These are phyloP conservation scores for Dendrolimus punctatus DNA, from an alignment of 1,140 invertebrate species.

Conservation along the genomic window DNA sequence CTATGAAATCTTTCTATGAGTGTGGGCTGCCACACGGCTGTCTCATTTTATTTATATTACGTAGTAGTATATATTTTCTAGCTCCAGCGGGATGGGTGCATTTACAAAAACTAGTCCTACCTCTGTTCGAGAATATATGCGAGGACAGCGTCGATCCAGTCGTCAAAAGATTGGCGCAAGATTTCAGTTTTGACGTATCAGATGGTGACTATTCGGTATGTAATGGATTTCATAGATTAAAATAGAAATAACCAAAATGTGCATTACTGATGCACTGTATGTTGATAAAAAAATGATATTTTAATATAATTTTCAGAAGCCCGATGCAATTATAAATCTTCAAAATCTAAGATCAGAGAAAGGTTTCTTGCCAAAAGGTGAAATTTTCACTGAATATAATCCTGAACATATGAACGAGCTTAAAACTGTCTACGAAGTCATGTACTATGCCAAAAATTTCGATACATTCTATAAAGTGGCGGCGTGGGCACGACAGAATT, in stretches of 20 bases:
- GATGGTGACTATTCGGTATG: slow-evolving; percentile 38
- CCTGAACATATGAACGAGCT: slow-evolving; percentile 43
- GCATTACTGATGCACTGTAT: background rate
- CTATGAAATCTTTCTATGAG: too few species aligned
- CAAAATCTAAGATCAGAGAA: slow-evolving; percentile 31
- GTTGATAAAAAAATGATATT: background rate
- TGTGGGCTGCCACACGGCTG: background rate
- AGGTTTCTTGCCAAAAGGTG: slow-evolving; percentile 42
- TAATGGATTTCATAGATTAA: slow-evolving; percentile 4
- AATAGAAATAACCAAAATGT: background rate
- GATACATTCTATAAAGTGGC: slow-evolving; percentile 49
- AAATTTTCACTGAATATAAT: slow-evolving; percentile 60
- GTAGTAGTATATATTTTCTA: slow-evolving; percentile 16
- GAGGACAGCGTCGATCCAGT: slow-evolving; percentile 39
- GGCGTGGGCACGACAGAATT: slow-evolving; percentile 65
- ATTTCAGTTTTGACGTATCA: slow-evolving; percentile 32
- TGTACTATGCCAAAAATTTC: slow-evolving; percentile 73
- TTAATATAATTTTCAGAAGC: slow-evolving; percentile 26
- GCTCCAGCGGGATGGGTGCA: slow-evolving; percentile 42
- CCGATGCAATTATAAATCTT: slow-evolving; percentile 33
- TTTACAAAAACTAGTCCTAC: slow-evolving; percentile 45
- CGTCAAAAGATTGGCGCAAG: slow-evolving; percentile 31
- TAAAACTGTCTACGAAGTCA: slow-evolving; percentile 59
- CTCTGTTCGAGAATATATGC: slow-evolving; percentile 58
- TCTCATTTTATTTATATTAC: background rate